Base-by-base conservation (phyloP, 2,113 vertebrate genomes). In the Ivindomyrus marchei region DNA sequence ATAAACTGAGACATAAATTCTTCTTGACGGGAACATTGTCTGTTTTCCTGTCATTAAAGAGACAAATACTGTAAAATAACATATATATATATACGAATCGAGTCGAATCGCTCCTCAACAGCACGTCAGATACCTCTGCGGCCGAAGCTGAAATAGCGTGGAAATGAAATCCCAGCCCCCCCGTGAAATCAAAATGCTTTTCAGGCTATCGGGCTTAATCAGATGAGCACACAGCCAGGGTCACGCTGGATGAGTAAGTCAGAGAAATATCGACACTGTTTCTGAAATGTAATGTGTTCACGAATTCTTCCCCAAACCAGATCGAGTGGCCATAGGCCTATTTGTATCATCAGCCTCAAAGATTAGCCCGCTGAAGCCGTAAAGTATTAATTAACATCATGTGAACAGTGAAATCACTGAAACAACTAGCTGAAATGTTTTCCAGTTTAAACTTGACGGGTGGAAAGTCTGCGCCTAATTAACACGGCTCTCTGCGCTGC, bases 341-440 rank as follows among this genome's bases (percentile, higher is more conserved):
- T 24, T 49, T 86, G 45, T 50, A 49, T 50, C 24, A 84, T 85
- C 47, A 86, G n/a, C 47, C 24, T n/a, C 24, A 50, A 2, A 86
- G 45, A 50, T 50, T 86, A 86, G 13, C 19, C 45, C 83, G 9
- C n/a, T 70, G 62, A 13, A 70, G 27, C 83, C 42, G 7, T 27
- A 50, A 86, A n/a, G n/a, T 86, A 86, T 50, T 47, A 50, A 80
- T 87, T 56, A 91, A 92, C 91, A 93, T 92, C 94, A 92, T 90
- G 92, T 89, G 90, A 66, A 91, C 56, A 11, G 36, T 5, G 21
- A 47, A 27, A 15, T 17, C 21, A 62, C 21, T 27, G 45, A n/a
- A 5, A 62, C 7, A 3, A 19, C 42, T 13, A 42, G 27, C 27
- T 70, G n/a, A 31, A 66, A 66, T 31, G 15, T 80, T 42, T 42